Evolutionary conservation across 1,140 invertebrate species (phyloP), one percentile per base, ranked within the genome.

Genomic region (Sinonovacula constricta): DNA sequence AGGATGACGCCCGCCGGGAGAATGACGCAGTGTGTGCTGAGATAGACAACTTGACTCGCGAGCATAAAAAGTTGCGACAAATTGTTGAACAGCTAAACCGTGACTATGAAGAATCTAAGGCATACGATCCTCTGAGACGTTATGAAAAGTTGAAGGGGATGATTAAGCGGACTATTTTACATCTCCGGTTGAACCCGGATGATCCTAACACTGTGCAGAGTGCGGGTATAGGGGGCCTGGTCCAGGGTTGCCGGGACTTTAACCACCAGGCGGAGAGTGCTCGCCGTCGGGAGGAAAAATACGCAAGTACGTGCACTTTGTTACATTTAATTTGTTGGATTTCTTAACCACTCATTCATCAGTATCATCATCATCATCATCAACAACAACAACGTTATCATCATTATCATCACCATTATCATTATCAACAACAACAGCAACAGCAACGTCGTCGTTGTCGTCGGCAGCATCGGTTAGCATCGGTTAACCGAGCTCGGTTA

Each of bases 71-170:
- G 45, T 74, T 85, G 0, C 80, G 83, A 56, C 84, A 86, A 63
- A 83, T 88, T 0, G 81, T 89, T 15, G 87, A 88, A n/a, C 86
- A 86, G 66, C 82, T 89, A 30, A 56, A 54, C 34, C 77, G 81
- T 36, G 88, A 89, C 34, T 89, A 89, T 66, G 88, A 88, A 39
- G 83, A 85, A 49, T 85, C 86, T 22, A 89, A 89, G 75, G 83
- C 86, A 39, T 86, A 84, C n/a, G 88, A 89, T 71, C 86, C 86
- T 14, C 36, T 89, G n/a, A 81, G 88, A 5, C 79, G 88, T 0
- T 89, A 89, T 67, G 82, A 82, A 56, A 81, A 81, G 67, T 56
- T 86, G 24, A 88, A 89, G 74, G 86, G 85, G n/a, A 86, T 89
- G 87, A 79, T 88, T 3, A 89, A 89, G 63, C 71, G 88, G 62